Conservation (phyloP, 2,113 vertebrate genomes). For the Corvus hawaiiensis region DNA sequence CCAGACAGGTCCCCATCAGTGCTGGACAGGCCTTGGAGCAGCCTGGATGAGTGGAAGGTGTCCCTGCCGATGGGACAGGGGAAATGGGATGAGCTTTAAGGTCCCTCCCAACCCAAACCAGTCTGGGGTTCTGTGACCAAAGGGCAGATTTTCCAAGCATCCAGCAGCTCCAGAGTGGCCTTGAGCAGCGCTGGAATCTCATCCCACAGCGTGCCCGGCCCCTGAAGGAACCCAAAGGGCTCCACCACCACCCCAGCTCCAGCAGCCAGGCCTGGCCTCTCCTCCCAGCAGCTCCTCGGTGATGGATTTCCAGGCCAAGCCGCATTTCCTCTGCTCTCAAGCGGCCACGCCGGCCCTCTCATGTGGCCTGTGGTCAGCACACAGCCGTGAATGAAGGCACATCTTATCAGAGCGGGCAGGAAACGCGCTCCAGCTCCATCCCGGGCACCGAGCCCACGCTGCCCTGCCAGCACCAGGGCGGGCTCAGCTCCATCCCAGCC, state of each 20-base stretch:
- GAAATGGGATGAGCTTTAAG: background rate
- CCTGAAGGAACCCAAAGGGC: background rate
- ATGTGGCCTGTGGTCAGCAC: background rate
- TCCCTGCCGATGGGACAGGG: background rate
- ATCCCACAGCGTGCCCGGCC: background rate
- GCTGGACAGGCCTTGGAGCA: background rate
- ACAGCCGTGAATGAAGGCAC: background rate
- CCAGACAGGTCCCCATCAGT: rapidly evolving
- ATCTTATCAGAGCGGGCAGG: background rate
- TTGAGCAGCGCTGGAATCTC: rapidly evolving
- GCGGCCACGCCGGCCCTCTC: background rate
- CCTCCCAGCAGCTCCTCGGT: background rate
- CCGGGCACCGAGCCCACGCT: background rate
- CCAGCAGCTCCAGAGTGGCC: background rate
- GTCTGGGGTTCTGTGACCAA: rapidly evolving
- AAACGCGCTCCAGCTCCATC: background rate
- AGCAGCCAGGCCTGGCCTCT: background rate
- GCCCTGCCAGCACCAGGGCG: background rate
- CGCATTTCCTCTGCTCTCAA: slow-evolving; percentile 7
- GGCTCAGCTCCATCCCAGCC: background rate
- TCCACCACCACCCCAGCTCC: background rate
- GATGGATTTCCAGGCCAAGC: background rate
- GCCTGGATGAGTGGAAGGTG: background rate
- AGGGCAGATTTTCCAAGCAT: background rate
- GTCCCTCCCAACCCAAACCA: background rate